Base-by-base conservation (phyloP, 2,113 vertebrate genomes). In the Orycteropus afer region DNA sequence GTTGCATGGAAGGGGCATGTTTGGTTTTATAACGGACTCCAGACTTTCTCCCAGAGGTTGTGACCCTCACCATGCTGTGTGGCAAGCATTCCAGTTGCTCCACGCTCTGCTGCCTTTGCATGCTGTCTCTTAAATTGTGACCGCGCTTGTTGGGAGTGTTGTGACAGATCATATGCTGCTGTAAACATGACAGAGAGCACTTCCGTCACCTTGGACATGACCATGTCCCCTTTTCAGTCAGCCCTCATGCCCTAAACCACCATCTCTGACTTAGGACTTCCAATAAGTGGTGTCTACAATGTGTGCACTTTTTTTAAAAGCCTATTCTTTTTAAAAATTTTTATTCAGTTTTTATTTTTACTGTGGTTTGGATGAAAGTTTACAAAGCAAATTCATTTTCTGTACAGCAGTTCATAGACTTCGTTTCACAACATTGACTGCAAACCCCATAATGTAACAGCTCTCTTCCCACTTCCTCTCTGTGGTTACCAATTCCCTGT, bases 101-200 rank as follows among this genome's bases (percentile, higher is more conserved):
- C 61, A 34, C 15, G 13, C 32, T 27, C 27, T 14, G 4, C 29
- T 65, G 2, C 23, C 29, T 32, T 17, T 17, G n/a, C 71, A 20
- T 12, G 17, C 5, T 51, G 55, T 2, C 40, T 79, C 84, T 71
- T 27, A 40, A 87, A 84, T 84, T 27, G 0, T 0, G 53, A 34
- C 0, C 14, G 0, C 10, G 42, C 77, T 4, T 13, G 61, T 57
- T 0, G 37, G 25, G 82, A 53, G 87, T 17, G 13, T 27, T 84
- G 65, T 32, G 34, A 17, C 74, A 77, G 0, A 0, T 0, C 0
- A 1, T 1, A 6, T 8, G 6, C 15, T 61, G 25, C 45, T 34
- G 14, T 22, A 5, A 14, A 18, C 3, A 8, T 65, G 42, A 78
- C 1, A 3, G 51, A 73, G 22, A 20, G 8, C 27, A 11, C 42